These are phyloP conservation scores for Rhagoletis zephyria DNA, from an alignment of 1,140 invertebrate genomes.

Conservation along the genomic window DNA sequence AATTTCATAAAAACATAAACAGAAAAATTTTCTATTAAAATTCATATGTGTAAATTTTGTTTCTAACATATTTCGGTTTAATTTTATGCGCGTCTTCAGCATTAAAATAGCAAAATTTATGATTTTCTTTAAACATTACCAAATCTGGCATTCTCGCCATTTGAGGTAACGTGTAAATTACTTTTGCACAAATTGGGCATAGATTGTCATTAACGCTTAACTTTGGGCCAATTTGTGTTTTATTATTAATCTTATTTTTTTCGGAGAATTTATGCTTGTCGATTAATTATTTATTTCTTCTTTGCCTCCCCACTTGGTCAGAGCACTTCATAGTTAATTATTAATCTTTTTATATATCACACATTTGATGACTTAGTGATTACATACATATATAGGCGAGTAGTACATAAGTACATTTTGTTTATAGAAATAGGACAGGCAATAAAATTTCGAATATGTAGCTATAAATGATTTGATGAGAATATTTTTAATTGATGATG, in stretches of 20 bases:
- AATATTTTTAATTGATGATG: not conserved
- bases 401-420: no score
- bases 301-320: not conserved
- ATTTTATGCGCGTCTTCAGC: slow-evolving; percentile 8
- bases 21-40: not conserved
- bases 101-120: not conserved
- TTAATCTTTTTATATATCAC: not conserved
- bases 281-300: not conserved
- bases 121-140: not conserved
- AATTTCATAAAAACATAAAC: not conserved
- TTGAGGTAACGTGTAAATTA: slow-evolving; percentile 12
- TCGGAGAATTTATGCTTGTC: not conserved
- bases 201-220: not conserved
- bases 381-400: not conserved
- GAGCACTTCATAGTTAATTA: not conserved
- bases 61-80: not conserved
- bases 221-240: not conserved
- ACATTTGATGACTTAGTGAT: not conserved
- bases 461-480: not conserved
- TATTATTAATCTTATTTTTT: not conserved
- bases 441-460: not conserved
- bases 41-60: slow-evolving; percentile 22
- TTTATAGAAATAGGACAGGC: no score
- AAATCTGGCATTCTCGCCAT: not conserved
- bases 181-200: slow-evolving; percentile 13